Evolutionary conservation across 2,113 vertebrate species (phyloP).

Genomic region (Nothocercus nigrocapillus): DNA sequence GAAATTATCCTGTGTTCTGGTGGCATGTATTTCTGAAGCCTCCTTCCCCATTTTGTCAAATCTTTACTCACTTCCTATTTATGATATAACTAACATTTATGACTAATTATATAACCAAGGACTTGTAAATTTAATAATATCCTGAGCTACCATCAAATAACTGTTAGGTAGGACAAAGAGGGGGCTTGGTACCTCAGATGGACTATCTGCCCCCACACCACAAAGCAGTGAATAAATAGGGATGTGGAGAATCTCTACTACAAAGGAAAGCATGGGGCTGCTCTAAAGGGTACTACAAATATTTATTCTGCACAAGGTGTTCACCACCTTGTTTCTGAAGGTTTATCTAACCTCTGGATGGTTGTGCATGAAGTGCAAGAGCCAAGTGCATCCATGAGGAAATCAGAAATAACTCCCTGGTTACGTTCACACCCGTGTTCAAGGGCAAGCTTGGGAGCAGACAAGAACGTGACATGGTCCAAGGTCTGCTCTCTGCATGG

Average conservation of each 20-base stretch:
- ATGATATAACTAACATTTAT: too few species aligned
- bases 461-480: accelerated
- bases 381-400: neutral
- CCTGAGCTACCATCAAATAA: neutral
- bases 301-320: neutral
- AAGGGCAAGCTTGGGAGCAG: neutral
- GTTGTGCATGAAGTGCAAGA: neutral
- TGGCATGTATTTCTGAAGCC: neutral
- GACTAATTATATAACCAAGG: neutral
- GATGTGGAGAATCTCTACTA: neutral
- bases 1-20: neutral
- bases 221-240: neutral
- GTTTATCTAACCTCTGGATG: neutral
- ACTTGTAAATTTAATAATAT: neutral
- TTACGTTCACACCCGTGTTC: neutral
- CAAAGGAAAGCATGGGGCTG: neutral
- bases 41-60: neutral
- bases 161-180: neutral
- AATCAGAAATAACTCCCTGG: neutral
- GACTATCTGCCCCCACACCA: neutral
- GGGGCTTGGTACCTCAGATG: neutral
- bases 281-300: neutral
- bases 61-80: neutral
- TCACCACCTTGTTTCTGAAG: neutral
- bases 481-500: neutral